A percentile compares a stretch with the other conserved stretches of the same genome.
These are phyloP conservation scores for Ptychoptera albimana DNA, from an alignment of 2,888 invertebrate species.

Conservation along the genomic window DNA sequence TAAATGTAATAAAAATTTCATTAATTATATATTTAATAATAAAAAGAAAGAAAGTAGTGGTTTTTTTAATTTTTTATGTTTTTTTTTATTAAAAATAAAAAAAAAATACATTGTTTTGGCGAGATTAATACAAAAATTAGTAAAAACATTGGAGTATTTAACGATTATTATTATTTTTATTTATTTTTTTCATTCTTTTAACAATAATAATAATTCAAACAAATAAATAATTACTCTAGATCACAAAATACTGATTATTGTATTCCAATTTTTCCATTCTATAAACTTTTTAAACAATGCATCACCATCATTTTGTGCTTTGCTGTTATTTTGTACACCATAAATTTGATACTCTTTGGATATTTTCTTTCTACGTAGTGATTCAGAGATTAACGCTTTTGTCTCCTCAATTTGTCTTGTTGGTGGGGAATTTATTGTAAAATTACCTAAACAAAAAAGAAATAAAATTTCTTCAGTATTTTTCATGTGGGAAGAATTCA, in stretches of 20 bases:
- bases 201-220: neutral
- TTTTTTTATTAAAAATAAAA: neutral
- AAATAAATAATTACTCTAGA: neutral
- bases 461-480: slow-evolving; percentile 4
- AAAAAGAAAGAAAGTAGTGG: too few relatives aligned
- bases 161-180: neutral
- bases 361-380: slow-evolving; percentile 16
- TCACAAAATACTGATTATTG: slow-evolving; percentile 7
- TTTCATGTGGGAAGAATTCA: neutral
- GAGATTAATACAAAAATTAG: neutral
- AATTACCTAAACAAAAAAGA: slow-evolving; percentile 17
- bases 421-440: slow-evolving; percentile 14
- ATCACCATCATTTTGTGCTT: slow-evolving; percentile 13
- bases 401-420: slow-evolving; percentile 13
- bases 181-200: neutral
- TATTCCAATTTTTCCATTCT: slow-evolving; percentile 16
- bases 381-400: slow-evolving; percentile 19
- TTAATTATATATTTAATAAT: too few relatives aligned
- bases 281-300: slow-evolving; percentile 15
- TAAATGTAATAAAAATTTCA: too few relatives aligned
- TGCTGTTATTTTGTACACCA: slow-evolving; percentile 13
- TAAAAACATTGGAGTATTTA: neutral
- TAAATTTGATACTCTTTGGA: slow-evolving; percentile 13
- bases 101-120: neutral
- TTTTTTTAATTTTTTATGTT: too few relatives aligned